Conservation (phyloP, 2,113 vertebrate species). For the Percina caprodes region DNA sequence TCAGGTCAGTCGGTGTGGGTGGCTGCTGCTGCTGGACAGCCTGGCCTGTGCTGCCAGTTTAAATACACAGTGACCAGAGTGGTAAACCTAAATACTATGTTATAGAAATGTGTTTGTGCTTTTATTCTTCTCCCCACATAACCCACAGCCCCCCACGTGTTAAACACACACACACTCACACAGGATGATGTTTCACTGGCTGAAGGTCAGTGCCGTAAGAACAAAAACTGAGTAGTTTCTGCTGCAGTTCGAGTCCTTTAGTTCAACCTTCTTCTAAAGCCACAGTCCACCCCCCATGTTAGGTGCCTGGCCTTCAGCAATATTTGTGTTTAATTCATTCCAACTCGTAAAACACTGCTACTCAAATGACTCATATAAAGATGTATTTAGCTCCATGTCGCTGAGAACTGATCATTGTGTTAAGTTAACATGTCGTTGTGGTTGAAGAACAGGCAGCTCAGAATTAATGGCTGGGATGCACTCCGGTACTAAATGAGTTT, state of each 20-base stretch:
- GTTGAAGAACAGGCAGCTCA: constrained; percentile 8
- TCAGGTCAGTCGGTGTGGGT: constrained; percentile 41
- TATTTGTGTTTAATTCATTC: constrained; percentile 17
- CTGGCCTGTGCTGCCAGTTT: constrained; percentile 48
- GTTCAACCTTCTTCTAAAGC: constrained; percentile 32
- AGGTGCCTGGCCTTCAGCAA: constrained; percentile 32
- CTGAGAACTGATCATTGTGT: constrained; percentile 32
- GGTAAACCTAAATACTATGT: constrained; percentile 51
- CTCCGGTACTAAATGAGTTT: not conserved
- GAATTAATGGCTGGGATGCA: not conserved
- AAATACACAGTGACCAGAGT: constrained; percentile 49
- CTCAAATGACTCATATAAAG: constrained; percentile 39
- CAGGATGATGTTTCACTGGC: constrained; percentile 61
- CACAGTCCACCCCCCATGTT: constrained; percentile 36
- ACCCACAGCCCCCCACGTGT: constrained; percentile 45
- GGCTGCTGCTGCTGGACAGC: constrained; percentile 33
- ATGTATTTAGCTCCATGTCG: constrained; percentile 2
- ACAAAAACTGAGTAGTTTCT: constrained; percentile 20
- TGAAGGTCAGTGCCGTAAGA: constrained; percentile 62
- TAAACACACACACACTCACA: constrained; percentile 41
- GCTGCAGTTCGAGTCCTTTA: constrained; percentile 29
- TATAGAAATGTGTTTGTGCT: constrained; percentile 44
- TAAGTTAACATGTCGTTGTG: constrained; percentile 23
- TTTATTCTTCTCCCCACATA: constrained; percentile 17
- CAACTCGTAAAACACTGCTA: constrained; percentile 21